Percentiles rank a stretch among this genome's conserved stretches.
phyloP scores from a whole-genome alignment of 2,113 vertebrate genomes.

The Mobula birostris region DNA sequence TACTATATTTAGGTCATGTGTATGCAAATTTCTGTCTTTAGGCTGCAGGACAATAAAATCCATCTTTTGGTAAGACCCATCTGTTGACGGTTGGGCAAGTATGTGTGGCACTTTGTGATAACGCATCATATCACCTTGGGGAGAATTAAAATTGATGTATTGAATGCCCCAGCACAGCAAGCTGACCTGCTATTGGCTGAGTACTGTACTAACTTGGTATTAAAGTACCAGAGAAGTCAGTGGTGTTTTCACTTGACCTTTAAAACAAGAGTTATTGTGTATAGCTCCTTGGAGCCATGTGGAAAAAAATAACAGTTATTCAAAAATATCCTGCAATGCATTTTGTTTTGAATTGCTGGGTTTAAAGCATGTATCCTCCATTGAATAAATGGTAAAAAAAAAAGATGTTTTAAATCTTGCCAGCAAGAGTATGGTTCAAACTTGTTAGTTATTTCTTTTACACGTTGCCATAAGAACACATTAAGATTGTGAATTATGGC shows the following conservation, averaged over 20 bases:
- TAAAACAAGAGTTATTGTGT: not conserved
- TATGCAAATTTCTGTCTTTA: not conserved
- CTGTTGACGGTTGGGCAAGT: not conserved
- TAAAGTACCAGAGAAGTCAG: not conserved
- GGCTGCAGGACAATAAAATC: not conserved
- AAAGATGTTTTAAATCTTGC: not conserved
- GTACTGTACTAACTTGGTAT: not conserved
- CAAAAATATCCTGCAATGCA: not conserved
- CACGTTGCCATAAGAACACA: not conserved
- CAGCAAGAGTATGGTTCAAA: not conserved
- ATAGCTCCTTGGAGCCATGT: not conserved
- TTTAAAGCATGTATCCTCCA: not conserved
- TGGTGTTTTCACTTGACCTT: not conserved
- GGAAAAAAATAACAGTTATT: not conserved
- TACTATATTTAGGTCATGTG: not conserved
- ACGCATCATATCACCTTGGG: constrained; percentile 12
- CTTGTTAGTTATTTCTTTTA: not conserved
- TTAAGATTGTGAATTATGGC: not conserved
- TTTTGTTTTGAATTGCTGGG: not conserved
- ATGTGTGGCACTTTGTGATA: not conserved
- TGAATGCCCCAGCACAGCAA: not conserved
- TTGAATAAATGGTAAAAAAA: not conserved
- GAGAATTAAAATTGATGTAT: constrained; percentile 17
- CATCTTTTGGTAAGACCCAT: not conserved
- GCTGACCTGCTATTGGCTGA: not conserved